A percentile compares a stretch with the other conserved stretches of the same genome.
These are phyloP conservation scores for Mionectes macconnelli DNA, from an alignment of 2,113 vertebrate genomes.

Conservation along the genomic window DNA sequence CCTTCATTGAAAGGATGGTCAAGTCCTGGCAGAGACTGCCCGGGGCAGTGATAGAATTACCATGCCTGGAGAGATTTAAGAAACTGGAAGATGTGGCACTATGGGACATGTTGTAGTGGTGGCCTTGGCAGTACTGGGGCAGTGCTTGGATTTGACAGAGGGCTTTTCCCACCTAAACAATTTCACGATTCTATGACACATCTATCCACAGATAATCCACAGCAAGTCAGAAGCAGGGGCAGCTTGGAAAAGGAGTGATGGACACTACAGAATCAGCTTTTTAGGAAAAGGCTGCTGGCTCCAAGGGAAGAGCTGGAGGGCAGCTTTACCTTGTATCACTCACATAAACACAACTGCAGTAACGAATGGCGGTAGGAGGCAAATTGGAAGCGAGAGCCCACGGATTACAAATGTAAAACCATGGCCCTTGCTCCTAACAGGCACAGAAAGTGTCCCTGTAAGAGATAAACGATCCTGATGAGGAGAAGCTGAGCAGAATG, in stretches of 20 bases:
- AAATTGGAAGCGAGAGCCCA: not conserved
- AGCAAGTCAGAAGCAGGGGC: not conserved
- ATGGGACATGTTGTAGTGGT: fast-evolving
- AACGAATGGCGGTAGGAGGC: not conserved
- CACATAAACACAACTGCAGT: not conserved
- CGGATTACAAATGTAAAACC: not conserved
- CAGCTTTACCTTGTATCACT: fast-evolving
- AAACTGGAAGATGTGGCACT: fast-evolving
- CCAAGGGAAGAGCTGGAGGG: not conserved
- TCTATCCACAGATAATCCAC: fast-evolving
- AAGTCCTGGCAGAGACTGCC: not conserved
- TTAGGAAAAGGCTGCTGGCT: not conserved
- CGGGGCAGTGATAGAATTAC: not conserved
- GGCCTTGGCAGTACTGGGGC: not conserved
- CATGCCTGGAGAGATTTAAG: not conserved
- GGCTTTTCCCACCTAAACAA: not conserved
- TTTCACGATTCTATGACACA: fast-evolving
- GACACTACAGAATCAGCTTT: fast-evolving
- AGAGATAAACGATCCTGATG: not conserved
- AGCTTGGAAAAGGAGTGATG: fast-evolving
- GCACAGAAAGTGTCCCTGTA: not conserved
- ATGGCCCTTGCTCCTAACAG: not conserved
- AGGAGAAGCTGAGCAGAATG: not conserved
- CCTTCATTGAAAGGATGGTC: not conserved
- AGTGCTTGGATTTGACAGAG: fast-evolving